phyloP scores from a whole-genome alignment of 2,797 vertebrate genomes.

The Characodon lateralis region DNA sequence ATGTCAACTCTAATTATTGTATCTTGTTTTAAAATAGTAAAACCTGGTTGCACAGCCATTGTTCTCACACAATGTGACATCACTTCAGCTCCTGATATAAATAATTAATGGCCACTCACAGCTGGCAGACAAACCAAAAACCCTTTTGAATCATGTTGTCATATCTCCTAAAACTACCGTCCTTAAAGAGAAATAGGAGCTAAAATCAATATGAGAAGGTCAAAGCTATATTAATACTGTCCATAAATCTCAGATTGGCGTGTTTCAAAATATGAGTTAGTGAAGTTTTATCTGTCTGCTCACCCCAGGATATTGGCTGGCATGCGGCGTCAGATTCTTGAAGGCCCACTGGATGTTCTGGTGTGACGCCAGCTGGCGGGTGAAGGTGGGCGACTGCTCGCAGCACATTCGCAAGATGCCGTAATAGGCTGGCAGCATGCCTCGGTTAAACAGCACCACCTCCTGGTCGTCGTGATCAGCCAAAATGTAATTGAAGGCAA shows the following conservation, averaged over 20 bases:
- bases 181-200: not conserved
- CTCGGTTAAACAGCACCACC: conserved; percentile 98
- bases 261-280: not conserved
- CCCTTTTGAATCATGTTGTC: no score
- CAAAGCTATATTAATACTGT: not conserved
- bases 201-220: not conserved
- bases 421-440: conserved; percentile 98
- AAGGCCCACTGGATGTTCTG: conserved; percentile 99
- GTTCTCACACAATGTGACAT: no score
- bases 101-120: no score
- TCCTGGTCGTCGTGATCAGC: conserved; percentile 99
- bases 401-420: conserved; percentile 98
- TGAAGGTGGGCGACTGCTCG: conserved; percentile 95
- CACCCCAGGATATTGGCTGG: conserved; percentile 99
- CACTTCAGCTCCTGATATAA: no score
- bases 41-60: no score
- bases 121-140: no score
- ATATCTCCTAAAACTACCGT: no score
- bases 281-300: conserved; percentile 37
- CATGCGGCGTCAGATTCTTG: conserved; percentile 98
- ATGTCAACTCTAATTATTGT: no score
- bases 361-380: conserved; percentile 94
- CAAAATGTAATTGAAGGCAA: conserved; percentile 99
- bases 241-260: no score
- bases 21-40: no score